These are phyloP conservation scores for Deilephila elpenor DNA, from an alignment of 2,888 invertebrate species.

Conservation along the genomic window DNA sequence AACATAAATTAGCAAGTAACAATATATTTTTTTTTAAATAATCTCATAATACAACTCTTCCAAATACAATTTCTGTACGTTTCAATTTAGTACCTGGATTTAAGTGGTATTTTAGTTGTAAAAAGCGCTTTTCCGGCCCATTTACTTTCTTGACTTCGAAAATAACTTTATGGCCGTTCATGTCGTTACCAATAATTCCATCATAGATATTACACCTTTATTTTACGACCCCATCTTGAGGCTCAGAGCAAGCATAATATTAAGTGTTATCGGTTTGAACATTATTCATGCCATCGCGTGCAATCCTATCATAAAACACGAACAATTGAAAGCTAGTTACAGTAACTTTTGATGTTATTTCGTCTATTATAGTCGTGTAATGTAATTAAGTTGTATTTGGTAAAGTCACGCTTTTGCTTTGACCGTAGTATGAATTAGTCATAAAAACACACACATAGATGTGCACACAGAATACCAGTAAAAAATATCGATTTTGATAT, in stretches of 20 bases:
- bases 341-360: no score
- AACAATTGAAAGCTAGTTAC: no score
- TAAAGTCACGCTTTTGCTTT: no score
- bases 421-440: no score
- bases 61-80: not conserved
- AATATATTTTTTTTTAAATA: no score
- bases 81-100: not conserved
- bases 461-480: no score
- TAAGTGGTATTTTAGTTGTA: constrained; percentile 6
- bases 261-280: not conserved
- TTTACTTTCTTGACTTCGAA: constrained; percentile 7
- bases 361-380: no score
- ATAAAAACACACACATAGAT: no score
- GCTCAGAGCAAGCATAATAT: not conserved
- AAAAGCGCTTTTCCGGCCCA: not conserved
- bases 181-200: constrained; percentile 16
- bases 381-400: no score
- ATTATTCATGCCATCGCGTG: not conserved
- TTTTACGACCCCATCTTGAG: not conserved
- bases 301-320: not conserved
- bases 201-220: not conserved
- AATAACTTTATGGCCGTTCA: constrained; percentile 20
- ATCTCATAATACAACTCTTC: no score
- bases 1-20: no score
- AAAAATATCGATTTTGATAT: no score